Conservation (phyloP, 2,113 vertebrate species). For the Ornithorhynchus anatinus region DNA sequence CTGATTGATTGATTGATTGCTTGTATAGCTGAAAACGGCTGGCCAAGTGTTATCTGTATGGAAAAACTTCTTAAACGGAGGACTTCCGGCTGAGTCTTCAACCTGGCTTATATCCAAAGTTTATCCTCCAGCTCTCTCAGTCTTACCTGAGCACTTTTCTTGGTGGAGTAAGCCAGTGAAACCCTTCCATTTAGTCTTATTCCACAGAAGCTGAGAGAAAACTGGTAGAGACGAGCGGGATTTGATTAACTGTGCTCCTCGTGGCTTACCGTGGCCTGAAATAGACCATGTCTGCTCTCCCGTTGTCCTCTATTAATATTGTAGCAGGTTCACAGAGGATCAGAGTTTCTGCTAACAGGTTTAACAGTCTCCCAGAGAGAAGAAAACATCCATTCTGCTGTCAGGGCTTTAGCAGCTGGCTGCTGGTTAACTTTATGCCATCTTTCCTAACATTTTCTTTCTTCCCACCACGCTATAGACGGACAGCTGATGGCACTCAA, state of each 20-base stretch:
- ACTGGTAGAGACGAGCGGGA: background rate
- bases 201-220: background rate
- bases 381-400: slow-evolving; percentile 38
- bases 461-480: slow-evolving; percentile 1
- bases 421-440: slow-evolving; percentile 23
- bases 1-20: no score
- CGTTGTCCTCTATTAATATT: slow-evolving; percentile 17
- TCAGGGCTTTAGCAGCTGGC: slow-evolving; percentile 24
- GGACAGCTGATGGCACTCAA: background rate
- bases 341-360: slow-evolving; percentile 21
- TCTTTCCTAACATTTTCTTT: slow-evolving; percentile 26
- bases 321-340: slow-evolving; percentile 1
- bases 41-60: no score
- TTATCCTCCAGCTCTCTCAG: background rate
- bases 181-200: background rate
- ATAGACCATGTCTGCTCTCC: background rate
- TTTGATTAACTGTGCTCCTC: background rate
- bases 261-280: background rate
- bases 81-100: no score
- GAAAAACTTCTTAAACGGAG: no score
- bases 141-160: no score
- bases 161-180: background rate
- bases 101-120: no score
- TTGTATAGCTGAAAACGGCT: no score
- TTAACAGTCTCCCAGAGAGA: slow-evolving; percentile 39